Percentiles rank a stretch among this genome's conserved stretches.
Evolutionary conservation across 1,140 invertebrate genomes (phyloP).

Genomic region (Latrodectus geometricus): DNA sequence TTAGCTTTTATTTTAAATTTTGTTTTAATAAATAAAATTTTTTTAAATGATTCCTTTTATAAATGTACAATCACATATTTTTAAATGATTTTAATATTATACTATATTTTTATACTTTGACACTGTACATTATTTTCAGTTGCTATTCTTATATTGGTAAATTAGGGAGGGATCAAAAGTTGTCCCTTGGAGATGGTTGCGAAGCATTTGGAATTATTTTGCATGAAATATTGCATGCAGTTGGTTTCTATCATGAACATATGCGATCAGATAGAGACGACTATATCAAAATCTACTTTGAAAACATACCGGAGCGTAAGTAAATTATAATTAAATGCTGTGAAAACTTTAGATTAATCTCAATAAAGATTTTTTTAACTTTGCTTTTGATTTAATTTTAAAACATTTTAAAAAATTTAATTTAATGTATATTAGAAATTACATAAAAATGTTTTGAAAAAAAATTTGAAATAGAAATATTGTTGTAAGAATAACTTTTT

Average conservation of each 20-base stretch:
- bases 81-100: no score
- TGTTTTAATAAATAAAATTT: no score
- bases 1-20: no score
- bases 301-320: slow-evolving; percentile 65
- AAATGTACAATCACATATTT: no score
- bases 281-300: slow-evolving; percentile 65
- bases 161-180: slow-evolving; percentile 26
- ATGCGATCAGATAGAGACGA: slow-evolving; percentile 69
- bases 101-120: no score
- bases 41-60: no score
- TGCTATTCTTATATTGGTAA: slow-evolving; percentile 51
- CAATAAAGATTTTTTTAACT: neutral
- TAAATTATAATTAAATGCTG: neutral
- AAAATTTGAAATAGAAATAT: no score
- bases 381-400: neutral
- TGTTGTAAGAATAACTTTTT: no score
- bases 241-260: slow-evolving; percentile 70
- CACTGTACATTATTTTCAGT: neutral
- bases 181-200: slow-evolving; percentile 62
- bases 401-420: neutral
- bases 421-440: neutral
- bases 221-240: slow-evolving; percentile 68
- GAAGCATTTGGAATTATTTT: slow-evolving; percentile 64
- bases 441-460: no score
- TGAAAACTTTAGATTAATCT: no score